A percentile compares a stretch with the other conserved stretches of the same genome.
phyloP scores from a whole-genome alignment of 2,797 vertebrate genomes.

The Eutrigla gurnardus region DNA sequence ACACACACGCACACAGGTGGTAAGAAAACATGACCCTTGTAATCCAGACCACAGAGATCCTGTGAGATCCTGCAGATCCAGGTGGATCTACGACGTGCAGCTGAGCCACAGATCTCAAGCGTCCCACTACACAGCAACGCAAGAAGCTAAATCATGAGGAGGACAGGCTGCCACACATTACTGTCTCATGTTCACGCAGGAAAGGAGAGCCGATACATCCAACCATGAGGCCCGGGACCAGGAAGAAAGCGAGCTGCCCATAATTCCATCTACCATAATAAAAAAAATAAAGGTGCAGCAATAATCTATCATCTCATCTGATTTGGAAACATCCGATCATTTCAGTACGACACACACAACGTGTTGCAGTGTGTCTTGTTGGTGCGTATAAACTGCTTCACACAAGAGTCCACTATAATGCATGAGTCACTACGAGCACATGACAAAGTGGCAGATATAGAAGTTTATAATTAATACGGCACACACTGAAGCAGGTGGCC shows the following conservation, averaged over 20 bases:
- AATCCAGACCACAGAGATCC: constrained; percentile 36
- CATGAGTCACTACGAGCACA: constrained; percentile 50
- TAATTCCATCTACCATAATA: not conserved
- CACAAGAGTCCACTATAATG: constrained; percentile 19
- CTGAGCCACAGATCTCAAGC: constrained; percentile 68
- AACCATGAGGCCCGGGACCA: constrained; percentile 45
- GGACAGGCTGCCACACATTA: constrained; percentile 54
- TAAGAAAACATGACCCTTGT: constrained; percentile 47
- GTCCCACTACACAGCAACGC: constrained; percentile 47
- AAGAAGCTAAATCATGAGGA: constrained; percentile 60
- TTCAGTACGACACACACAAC: not conserved
- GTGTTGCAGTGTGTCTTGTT: not conserved
- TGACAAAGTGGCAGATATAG: constrained; percentile 64
- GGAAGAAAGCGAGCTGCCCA: constrained; percentile 23
- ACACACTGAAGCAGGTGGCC: constrained; percentile 55
- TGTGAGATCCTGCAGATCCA: constrained; percentile 63
- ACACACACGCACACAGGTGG: constrained; percentile 15
- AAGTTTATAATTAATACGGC: constrained; percentile 66
- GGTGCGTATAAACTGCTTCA: constrained; percentile 10
- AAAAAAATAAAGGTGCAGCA: constrained; percentile 23
- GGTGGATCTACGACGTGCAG: constrained; percentile 55
- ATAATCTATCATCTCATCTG: constrained; percentile 17
- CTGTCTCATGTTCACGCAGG: constrained; percentile 77
- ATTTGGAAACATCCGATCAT: constrained; percentile 1
- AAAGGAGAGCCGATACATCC: constrained; percentile 64